Percentiles rank a stretch among this genome's conserved stretches.
Conservation (phyloP, 1,140 invertebrate species). For the Pteromalus puparum region DNA sequence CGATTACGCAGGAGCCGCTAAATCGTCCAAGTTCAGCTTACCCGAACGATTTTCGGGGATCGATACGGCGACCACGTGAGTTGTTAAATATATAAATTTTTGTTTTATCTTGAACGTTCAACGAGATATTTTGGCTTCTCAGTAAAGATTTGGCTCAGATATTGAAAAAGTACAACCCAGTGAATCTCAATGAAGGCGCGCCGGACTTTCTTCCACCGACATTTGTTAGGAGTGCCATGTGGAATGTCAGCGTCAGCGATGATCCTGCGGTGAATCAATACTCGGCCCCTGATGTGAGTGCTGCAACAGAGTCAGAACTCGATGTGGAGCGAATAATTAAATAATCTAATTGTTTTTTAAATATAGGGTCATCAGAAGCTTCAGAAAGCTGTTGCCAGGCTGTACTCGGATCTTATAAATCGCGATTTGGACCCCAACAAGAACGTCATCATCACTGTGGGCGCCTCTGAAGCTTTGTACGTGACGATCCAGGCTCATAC, state of each 20-base stretch:
- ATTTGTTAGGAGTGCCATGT: neutral
- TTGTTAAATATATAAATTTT: neutral
- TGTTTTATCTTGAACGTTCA: too few species aligned
- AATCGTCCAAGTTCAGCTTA: slow-evolving; percentile 30
- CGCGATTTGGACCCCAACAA: slow-evolving; percentile 11
- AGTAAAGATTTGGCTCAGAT: neutral
- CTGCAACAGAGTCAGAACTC: neutral
- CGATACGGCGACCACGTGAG: neutral
- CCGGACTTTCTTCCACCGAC: neutral
- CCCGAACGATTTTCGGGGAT: neutral
- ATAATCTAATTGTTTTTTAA: neutral
- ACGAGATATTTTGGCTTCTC: too few species aligned
- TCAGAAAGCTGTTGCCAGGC: neutral
- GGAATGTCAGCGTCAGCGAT: neutral
- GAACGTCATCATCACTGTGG: slow-evolving; percentile 91
- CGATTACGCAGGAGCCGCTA: neutral
- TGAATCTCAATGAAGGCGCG: neutral
- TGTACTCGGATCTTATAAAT: slow-evolving; percentile 27
- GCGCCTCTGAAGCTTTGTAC: slow-evolving; percentile 94
- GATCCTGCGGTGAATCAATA: neutral
- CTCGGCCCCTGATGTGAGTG: neutral
- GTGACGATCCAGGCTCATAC: slow-evolving; percentile 89
- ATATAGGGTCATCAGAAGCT: slow-evolving; percentile 26
- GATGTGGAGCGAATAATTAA: too few species aligned
- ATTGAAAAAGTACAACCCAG: neutral